Base-by-base conservation (phyloP, 2,797 vertebrate genomes). In the Thalassophryne amazonica region DNA sequence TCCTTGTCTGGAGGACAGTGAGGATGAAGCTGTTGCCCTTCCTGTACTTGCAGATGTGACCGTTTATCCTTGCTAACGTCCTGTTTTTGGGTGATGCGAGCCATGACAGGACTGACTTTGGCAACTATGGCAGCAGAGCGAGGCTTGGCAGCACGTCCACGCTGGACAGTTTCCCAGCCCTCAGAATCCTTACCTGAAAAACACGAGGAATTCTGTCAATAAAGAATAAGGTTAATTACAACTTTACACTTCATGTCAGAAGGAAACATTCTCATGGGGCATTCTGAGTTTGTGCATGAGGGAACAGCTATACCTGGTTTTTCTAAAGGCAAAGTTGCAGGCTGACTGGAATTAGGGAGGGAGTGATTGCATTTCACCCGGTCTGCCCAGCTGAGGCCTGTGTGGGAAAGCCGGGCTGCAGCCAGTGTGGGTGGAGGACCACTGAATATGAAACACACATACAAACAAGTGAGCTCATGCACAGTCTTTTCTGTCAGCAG, bases 121-220 rank as follows among this genome's bases (percentile, higher is more conserved):
- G 92, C 69, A 20, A 88, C 76, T 62, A 93, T 78, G 18, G 89
- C 73, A 1, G 91, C 89, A 35, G 93, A 95, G 32, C 95, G 93
- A 23, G 97, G 93, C 32, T 93, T 93, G 52, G 97, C 71, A 0
- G 95, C 93, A 36, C 96, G 93, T 16, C 97, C 97, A n/a, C 97
- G 92, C 68, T 99, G 97, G 53, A 99, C 97, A 0, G 95, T 99
- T 62, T 99, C 94, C 97, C 97, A 99, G 30, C 97, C 97, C 80
- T 99, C 97, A 0, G 95, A 90, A 52, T 99, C 97, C 63, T 91
- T 93, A 62, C 93, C 96, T 98, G 27, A 1, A 49, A 46, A 41
- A 52, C 12, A 70, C 13, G 3, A 31, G 17, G 9, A 4, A 6
- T 10, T 33, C 15, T 1, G n/a, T 56, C 15, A 60, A 5, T 31